Conservation (phyloP, 2,797 vertebrate species). For the Balearica regulorum region DNA sequence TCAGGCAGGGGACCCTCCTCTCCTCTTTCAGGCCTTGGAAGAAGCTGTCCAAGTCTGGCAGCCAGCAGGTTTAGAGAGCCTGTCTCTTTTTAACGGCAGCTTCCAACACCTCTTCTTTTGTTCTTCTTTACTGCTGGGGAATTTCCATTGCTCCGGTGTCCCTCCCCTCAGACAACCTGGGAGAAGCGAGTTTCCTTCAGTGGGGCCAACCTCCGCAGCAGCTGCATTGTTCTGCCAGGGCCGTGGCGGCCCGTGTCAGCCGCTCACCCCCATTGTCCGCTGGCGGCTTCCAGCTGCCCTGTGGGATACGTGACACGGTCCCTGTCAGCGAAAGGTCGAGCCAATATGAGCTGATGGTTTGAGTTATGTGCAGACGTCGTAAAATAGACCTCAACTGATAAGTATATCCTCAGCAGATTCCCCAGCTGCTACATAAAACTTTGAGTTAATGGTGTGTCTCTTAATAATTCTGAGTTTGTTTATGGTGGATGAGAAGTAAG, state of each 20-base stretch:
- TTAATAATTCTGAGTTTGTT: slow-evolving; percentile 12
- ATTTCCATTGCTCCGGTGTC: slow-evolving; percentile 57
- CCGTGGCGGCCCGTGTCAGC: neutral
- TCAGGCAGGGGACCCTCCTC: neutral
- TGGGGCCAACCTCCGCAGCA: neutral
- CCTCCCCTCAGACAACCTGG: slow-evolving; percentile 52
- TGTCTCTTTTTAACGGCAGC: neutral
- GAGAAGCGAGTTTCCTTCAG: slow-evolving; percentile 39
- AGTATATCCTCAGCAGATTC: neutral
- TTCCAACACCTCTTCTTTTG: slow-evolving; percentile 57
- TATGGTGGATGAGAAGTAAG: neutral
- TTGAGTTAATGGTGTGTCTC: neutral
- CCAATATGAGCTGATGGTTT: slow-evolving; percentile 30
- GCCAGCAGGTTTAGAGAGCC: neutral
- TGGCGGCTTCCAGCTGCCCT: slow-evolving; percentile 17
- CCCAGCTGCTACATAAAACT: slow-evolving; percentile 16
- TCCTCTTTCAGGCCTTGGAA: neutral
- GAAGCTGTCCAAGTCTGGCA: slow-evolving; percentile 5
- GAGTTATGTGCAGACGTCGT: neutral
- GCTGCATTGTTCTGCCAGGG: slow-evolving; percentile 55
- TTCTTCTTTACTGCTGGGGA: slow-evolving; percentile 46
- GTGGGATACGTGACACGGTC: slow-evolving; percentile 54
- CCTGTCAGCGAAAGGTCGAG: slow-evolving; percentile 14
- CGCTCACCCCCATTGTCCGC: neutral
- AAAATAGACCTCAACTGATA: slow-evolving; percentile 20